Base-by-base conservation (phyloP, 2,888 invertebrate species). In the Holacanthella duospinosa region DNA sequence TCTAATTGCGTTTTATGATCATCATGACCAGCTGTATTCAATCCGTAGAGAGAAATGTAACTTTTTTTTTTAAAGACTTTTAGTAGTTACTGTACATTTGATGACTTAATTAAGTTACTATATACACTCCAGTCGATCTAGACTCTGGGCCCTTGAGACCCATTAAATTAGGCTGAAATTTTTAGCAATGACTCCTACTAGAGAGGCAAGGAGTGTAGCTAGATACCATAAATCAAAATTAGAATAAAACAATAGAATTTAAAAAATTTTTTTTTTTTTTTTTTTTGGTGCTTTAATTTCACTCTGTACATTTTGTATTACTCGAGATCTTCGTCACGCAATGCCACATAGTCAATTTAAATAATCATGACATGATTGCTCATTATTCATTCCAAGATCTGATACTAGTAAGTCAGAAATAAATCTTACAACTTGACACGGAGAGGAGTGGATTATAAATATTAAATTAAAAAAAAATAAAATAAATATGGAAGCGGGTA, bases 321-420 rank as follows among this genome's bases (percentile, higher is more conserved):
- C n/a, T n/a, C n/a, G 16, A 36, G 36, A 6, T 16, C 6, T 36
- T 36, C 36, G 9, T 36, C 36, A 36, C 36, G 36, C 36, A 6
- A 36, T 9, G 36, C 48, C 48, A 48, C 48, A 4, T 16, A 4
- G 16, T n/a, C 48, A 48, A 9, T 48, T 48, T 9, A 21, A 48
- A 48, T 48, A 48, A 48, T 48, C 48, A 48, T 48, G 48, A 21
- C 48, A 48, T 48, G 48, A 48, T 48, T 48, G 48, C 48, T 48
- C 48, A 48, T 48, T 48, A 48, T 48, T 48, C 48, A 48, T 48
- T 48, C n/a, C 48, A 48, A 21, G 21, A 48, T 48, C 48, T 48
- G 48, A 48, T n/a, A 21, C n/a, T 4, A n/a, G 48, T 48, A 21
- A 48, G n/a, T 16, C n/a, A 4, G n/a, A n/a, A 16, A 48, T 48